Evolutionary conservation across 2,888 invertebrate species (phyloP), one percentile per base, ranked within the genome.

Genomic region (Epirrita christyi): DNA sequence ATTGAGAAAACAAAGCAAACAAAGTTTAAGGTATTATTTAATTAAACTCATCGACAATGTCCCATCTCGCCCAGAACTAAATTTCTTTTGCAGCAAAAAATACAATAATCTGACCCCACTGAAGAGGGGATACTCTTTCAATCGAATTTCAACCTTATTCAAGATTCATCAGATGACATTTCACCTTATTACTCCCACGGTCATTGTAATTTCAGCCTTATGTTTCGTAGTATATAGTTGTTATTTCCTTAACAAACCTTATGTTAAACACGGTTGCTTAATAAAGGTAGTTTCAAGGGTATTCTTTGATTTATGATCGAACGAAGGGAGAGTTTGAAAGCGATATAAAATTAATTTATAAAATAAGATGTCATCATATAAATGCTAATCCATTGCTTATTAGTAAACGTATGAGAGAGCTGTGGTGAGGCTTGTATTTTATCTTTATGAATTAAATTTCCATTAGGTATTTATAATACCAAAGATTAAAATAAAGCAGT

Each of bases 71-170:
- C 15, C 21, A 2, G 34, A 46, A 54, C 45, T 4, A 54, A 59
- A 43, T 57, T 52, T 57, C 44, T 50, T 50, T 55, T 29, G 49
- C 13, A 46, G 50, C 42, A 55, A 59, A 59, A 57, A 59, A 59
- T 36, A 36, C 37, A 59, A 59, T 43, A 46, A 51, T 46, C 46
- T 13, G 38, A 60, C 48, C 55, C 55, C 43, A 55, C 44, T 55
- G 21, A 10, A 28, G 49, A 34, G 21, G 55, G 36, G 34, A 27
- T 42, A 28, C 15, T 5, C 6, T 14, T 6, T 15, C 40, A 40
- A 29, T 15, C 11, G 5, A 40, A 15, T 49, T 32, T 49, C 13
- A 40, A 49, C 48, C 29, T 27, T 41, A 49, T 49, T 11, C 0
- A 8, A 0, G 9, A 13, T 9, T 7, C 8, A 10, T 15, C 6